These are phyloP conservation scores for Carterocephalus palaemon DNA, from an alignment of 2,888 invertebrate genomes.

Conservation along the genomic window DNA sequence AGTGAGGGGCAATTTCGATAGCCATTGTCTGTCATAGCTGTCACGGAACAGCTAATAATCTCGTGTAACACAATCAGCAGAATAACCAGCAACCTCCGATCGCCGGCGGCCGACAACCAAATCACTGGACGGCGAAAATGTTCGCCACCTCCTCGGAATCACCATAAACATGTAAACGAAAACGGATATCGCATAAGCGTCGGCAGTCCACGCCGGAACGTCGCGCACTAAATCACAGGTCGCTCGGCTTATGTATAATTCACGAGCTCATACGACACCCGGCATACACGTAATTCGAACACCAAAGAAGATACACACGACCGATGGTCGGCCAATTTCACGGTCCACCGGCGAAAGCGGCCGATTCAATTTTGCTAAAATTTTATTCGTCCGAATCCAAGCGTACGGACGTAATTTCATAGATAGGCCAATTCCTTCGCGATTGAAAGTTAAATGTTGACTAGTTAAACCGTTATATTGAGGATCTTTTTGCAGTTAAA, in stretches of 20 bases:
- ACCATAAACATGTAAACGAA: conserved; percentile 49
- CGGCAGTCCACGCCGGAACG: conserved; percentile 48
- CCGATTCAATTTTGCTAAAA: conserved; percentile 76
- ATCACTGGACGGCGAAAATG: conserved; percentile 19
- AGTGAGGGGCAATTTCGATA: no score
- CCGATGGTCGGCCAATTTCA: conserved; percentile 70
- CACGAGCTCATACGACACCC: conserved; percentile 61
- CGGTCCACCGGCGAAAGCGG: conserved; percentile 65
- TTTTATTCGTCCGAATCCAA: conserved; percentile 71
- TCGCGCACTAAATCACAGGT: conserved; percentile 67
- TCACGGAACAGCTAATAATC: no score
- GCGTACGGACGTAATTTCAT: conserved; percentile 68
- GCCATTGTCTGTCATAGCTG: no score
- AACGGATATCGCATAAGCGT: conserved; percentile 58
- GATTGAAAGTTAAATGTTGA: no score
- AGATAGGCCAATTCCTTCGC: conserved; percentile 37
- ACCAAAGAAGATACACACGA: conserved; percentile 60
- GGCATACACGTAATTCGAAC: conserved; percentile 60
- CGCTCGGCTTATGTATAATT: conserved; percentile 68
- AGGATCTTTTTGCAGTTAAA: no score
- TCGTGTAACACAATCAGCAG: no score
- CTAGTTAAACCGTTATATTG: no score
- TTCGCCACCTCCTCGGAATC: conserved; percentile 27
- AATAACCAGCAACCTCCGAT: no score
- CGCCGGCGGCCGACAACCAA: background rate